These are phyloP conservation scores for Papilio polyxenes DNA, from an alignment of 1,140 invertebrate species.

Conservation along the genomic window DNA sequence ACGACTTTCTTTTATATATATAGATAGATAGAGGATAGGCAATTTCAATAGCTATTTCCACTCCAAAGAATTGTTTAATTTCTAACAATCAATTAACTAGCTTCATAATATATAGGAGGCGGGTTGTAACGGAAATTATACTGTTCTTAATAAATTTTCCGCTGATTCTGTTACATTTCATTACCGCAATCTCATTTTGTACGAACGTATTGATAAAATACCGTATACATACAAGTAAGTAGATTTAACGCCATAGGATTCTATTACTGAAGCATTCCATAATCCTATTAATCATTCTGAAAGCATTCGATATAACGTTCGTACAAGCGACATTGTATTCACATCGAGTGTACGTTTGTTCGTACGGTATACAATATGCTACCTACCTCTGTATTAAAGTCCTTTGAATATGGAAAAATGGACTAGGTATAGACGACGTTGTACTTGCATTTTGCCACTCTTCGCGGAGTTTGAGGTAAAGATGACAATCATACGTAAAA, in stretches of 20 bases:
- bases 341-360: not conserved
- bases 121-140: not conserved
- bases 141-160: not conserved
- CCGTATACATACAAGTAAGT: not conserved
- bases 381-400: not conserved
- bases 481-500: too few relatives aligned
- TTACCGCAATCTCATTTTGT: not conserved
- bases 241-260: not conserved
- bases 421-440: not conserved
- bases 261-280: slow-evolving; percentile 11
- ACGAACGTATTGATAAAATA: not conserved
- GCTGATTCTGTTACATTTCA: not conserved
- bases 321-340: slow-evolving; percentile 12
- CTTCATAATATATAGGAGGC: not conserved
- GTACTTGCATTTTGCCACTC: too few relatives aligned
- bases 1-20: too few relatives aligned
- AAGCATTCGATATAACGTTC: not conserved
- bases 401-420: not conserved
- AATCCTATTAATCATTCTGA: slow-evolving; percentile 20
- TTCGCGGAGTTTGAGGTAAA: too few relatives aligned
- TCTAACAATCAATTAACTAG: too few relatives aligned
- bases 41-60: too few relatives aligned
- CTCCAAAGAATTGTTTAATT: too few relatives aligned
- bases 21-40: too few relatives aligned
- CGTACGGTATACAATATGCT: slow-evolving; percentile 1